Evolutionary conservation across 2,113 vertebrate species (phyloP).

Genomic region (Chascanopsetta lugubris): DNA sequence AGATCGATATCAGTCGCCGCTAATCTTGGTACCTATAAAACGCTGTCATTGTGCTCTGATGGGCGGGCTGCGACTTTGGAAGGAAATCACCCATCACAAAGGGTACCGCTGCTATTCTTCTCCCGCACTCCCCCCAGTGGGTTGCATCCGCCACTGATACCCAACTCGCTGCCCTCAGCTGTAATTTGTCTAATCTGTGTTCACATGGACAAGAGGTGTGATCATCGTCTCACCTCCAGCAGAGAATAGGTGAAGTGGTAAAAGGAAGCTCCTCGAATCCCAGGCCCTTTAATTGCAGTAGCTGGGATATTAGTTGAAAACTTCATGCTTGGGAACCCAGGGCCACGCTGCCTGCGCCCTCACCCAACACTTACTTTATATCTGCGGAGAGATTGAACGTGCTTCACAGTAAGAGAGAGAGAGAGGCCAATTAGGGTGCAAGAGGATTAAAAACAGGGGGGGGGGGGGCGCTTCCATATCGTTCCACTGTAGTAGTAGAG

Average conservation of each 20-base stretch:
- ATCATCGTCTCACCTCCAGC: conserved; percentile 35
- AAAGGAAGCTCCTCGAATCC: conserved; percentile 41
- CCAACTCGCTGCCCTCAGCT: conserved; percentile 14
- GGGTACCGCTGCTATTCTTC: conserved; percentile 14
- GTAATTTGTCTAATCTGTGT: conserved; percentile 41
- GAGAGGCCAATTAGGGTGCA: conserved; percentile 80
- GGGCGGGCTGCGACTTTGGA: conserved; percentile 35
- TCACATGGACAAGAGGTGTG: conserved; percentile 7
- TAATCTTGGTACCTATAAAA: conserved; percentile 70
- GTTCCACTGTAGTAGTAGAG: conserved; percentile 50
- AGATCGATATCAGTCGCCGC: conserved; percentile 65
- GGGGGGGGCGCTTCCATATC: conserved; percentile 46
- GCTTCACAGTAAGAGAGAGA: conserved; percentile 74
- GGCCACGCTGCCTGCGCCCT: conserved; percentile 57
- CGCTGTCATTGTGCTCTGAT: conserved; percentile 58
- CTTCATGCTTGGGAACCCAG: conserved; percentile 76
- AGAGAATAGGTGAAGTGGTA: conserved; percentile 51
- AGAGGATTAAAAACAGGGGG: conserved; percentile 76
- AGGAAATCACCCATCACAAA: conserved; percentile 54
- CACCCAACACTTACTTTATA: conserved; percentile 73
- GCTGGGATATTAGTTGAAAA: conserved; percentile 74
- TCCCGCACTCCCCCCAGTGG: conserved; percentile 6
- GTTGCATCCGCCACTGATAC: conserved; percentile 28
- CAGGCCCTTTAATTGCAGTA: conserved; percentile 69
- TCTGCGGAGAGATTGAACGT: conserved; percentile 70